Evolutionary conservation across 2,113 vertebrate species (phyloP), one percentile per base, ranked within the genome.

Genomic region (Lepus americanus): DNA sequence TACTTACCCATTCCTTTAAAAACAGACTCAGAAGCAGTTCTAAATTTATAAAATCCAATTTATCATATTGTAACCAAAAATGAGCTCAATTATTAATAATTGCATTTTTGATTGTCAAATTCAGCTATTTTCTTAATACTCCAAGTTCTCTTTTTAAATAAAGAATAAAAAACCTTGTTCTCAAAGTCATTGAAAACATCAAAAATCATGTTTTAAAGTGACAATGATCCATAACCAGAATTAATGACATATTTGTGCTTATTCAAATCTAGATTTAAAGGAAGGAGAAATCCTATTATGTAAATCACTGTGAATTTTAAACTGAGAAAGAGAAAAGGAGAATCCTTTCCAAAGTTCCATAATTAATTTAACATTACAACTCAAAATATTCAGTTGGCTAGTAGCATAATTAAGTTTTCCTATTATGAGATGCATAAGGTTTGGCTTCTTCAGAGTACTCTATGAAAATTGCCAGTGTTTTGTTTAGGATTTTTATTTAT

Each of bases 1-100:
- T 4, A 36, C 49, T 59, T 67, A 49, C 33, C 13, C 83, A 13
- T 77, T 78, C 17, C 16, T 90, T 63, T 53, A 87, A 39, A 86
- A 81, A 77, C 67, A 12, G 25, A 5, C 23, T 91, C 25, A 61
- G 53, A 66, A 72, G 79, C 6, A 78, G 6, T 19, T 11, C 29
- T 13, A 78, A 33, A 23, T 72, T 36, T 70, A 23, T 31, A 78
- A 83, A 49, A 59, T 9, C 6, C 87, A 49, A 39, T 79, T 29
- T 16, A 87, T 17, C 55, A 25, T 22, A 86, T 85, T 72, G 63
- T 11, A 77, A 83, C 69, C 14, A 66, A 67, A 55, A 51, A 77
- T 69, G 13, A 78, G 39, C 70, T 96, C n/a, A 13, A 67, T 76
- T 80, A 67, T 64, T 88, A 73, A 82, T 76, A 55, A 72, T 78